A percentile compares a stretch with the other conserved stretches of the same genome.
Conservation (phyloP, 2,888 invertebrate genomes). For the Eristalis intricaria region DNA sequence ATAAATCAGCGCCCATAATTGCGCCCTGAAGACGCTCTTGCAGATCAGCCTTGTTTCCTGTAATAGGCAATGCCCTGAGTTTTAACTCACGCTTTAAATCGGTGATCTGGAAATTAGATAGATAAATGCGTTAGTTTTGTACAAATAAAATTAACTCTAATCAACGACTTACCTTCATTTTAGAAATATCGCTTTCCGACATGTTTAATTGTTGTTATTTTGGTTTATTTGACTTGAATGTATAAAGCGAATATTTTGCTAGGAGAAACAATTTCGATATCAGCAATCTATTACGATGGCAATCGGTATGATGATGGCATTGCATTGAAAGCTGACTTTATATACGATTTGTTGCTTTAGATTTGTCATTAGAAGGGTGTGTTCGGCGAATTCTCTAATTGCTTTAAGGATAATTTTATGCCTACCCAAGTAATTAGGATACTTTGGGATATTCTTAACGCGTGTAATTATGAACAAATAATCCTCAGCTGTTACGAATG, state of each 20-base stretch:
- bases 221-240: not conserved
- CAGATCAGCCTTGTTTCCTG: slow-evolving; percentile 92
- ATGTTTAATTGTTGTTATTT: slow-evolving; percentile 73
- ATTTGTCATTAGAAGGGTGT: not conserved
- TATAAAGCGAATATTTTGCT: slow-evolving; percentile 20
- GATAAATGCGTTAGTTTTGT: not conserved
- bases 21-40: slow-evolving; percentile 88
- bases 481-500: too few species aligned
- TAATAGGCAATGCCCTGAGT: slow-evolving; percentile 86
- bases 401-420: not conserved
- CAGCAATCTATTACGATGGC: not conserved
- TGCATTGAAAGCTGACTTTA: slow-evolving; percentile 32
- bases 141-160: slow-evolving; percentile 1
- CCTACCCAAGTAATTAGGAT: not conserved
- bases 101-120: slow-evolving; percentile 85
- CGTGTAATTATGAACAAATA: too few species aligned
- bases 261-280: slow-evolving; percentile 14
- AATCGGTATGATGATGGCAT: slow-evolving; percentile 23
- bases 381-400: slow-evolving; percentile 11
- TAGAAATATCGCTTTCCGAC: slow-evolving; percentile 80
- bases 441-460: not conserved
- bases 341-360: not conserved
- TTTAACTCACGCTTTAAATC: slow-evolving; percentile 92
- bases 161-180: slow-evolving; percentile 78
- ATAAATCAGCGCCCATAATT: slow-evolving; percentile 80